Evolutionary conservation across 2,797 vertebrate species (phyloP).

Genomic region (Zenarchopterus dispar): DNA sequence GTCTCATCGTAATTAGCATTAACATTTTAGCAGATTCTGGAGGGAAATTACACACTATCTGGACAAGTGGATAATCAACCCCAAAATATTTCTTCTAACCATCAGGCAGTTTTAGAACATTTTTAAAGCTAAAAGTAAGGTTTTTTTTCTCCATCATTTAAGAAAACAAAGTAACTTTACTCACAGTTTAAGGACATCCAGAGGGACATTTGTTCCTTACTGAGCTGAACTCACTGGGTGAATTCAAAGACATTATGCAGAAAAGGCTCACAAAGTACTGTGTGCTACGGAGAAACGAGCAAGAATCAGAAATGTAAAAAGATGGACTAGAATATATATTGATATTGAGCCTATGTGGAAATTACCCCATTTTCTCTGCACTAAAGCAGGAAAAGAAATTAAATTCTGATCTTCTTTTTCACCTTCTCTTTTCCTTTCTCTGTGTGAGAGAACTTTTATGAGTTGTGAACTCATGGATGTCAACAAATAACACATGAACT

Average conservation of each 20-base stretch:
- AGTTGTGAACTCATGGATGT: too few relatives aligned
- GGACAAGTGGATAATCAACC: constrained; percentile 22
- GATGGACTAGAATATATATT: constrained; percentile 71
- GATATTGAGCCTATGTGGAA: constrained; percentile 54
- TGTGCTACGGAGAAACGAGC: constrained; percentile 17
- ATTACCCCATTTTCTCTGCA: constrained; percentile 57
- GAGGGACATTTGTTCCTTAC: background rate
- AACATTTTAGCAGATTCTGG: constrained; percentile 37
- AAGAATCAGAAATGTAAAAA: constrained; percentile 45
- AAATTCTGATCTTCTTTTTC: constrained; percentile 61
- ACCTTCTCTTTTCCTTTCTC: background rate
- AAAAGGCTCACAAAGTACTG: background rate
- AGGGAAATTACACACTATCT: constrained; percentile 13
- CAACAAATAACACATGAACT: too few relatives aligned
- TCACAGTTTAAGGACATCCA: constrained; percentile 25
- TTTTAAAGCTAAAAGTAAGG: background rate
- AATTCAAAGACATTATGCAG: constrained; percentile 40
- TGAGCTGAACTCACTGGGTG: too few relatives aligned
- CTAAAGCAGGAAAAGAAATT: constrained; percentile 18
- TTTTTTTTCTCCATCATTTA: too few relatives aligned
- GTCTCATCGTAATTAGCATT: constrained; percentile 20
- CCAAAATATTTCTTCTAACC: background rate
- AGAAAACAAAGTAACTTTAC: constrained; percentile 25
- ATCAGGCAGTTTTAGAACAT: constrained; percentile 13
- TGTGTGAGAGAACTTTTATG: too few relatives aligned